A percentile compares a stretch with the other conserved stretches of the same genome.
These are phyloP conservation scores for Phocoena phocoena DNA, from an alignment of 2,113 vertebrate genomes.

Conservation along the genomic window DNA sequence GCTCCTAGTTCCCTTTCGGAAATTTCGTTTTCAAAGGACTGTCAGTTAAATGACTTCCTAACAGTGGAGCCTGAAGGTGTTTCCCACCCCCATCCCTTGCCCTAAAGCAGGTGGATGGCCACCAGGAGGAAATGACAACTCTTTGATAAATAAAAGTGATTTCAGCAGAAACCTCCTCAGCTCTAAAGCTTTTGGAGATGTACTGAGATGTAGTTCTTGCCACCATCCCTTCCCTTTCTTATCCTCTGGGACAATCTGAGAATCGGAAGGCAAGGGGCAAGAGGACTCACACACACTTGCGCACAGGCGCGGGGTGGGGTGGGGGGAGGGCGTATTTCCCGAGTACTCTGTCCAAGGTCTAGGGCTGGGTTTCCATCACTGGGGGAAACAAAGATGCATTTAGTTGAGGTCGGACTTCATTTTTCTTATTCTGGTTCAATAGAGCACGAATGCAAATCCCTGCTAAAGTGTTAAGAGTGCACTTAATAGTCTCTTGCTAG, in stretches of 20 bases:
- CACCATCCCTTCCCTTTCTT: background rate
- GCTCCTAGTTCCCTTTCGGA: slow-evolving; percentile 38
- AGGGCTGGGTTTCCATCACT: background rate
- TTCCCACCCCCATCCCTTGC: background rate
- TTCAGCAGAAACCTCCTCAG: slow-evolving; percentile 41
- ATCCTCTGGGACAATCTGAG: background rate
- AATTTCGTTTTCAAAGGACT: slow-evolving; percentile 62
- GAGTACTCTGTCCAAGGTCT: background rate
- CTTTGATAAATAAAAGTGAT: slow-evolving; percentile 50
- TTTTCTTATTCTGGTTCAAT: slow-evolving; percentile 22
- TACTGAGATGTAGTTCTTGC: background rate
- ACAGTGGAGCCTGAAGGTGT: slow-evolving; percentile 44
- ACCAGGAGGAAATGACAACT: slow-evolving; percentile 29
- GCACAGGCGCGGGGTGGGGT: rapidly evolving
- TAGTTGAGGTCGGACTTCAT: background rate
- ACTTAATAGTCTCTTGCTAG: background rate
- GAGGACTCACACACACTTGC: background rate
- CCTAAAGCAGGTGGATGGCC: slow-evolving; percentile 71
- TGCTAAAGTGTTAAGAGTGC: background rate
- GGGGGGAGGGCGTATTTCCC: background rate
- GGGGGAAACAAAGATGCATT: background rate
- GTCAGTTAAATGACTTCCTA: slow-evolving; percentile 50
- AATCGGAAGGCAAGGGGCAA: background rate
- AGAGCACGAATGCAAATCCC: slow-evolving; percentile 31
- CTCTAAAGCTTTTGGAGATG: background rate